These are phyloP conservation scores for Paratilapia polleni DNA, from an alignment of 2,113 vertebrate species.

Conservation along the genomic window DNA sequence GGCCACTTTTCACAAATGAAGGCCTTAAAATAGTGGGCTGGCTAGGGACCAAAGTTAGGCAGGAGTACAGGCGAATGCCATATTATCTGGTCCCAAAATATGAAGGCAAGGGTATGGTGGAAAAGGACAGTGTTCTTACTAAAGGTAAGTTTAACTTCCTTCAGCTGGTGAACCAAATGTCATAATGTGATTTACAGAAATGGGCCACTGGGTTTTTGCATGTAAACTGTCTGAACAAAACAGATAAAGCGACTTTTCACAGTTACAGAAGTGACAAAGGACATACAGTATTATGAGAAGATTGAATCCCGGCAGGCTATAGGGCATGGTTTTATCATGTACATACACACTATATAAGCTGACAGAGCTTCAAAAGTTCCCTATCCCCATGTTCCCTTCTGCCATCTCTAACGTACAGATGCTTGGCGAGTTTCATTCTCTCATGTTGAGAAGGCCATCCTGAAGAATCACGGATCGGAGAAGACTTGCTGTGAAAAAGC, in stretches of 20 bases:
- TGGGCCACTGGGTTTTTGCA: not conserved
- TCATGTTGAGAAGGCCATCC: conserved; percentile 79
- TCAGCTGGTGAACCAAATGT: not conserved
- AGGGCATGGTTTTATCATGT: too few relatives aligned
- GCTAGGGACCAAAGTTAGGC: conserved; percentile 83
- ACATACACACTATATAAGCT: not conserved
- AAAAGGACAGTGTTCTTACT: conserved; percentile 51
- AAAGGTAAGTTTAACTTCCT: conserved; percentile 56
- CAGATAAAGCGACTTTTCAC: not conserved
- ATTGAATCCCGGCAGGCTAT: too few relatives aligned
- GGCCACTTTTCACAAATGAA: conserved; percentile 73
- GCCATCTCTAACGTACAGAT: conserved; percentile 53
- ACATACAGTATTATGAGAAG: too few relatives aligned
- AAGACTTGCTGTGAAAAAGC: conserved; percentile 82
- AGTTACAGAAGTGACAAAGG: not conserved
- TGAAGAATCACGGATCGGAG: conserved; percentile 79
- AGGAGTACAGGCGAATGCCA: fast-evolving
- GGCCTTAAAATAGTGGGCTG: conserved; percentile 81
- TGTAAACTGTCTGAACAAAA: not conserved
- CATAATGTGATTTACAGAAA: not conserved
- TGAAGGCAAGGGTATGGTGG: conserved; percentile 72
- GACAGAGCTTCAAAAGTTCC: too few relatives aligned
- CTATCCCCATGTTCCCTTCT: not conserved
- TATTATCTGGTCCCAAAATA: conserved; percentile 87
- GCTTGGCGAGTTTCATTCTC: conserved; percentile 84